Percentiles rank a stretch among this genome's conserved stretches.
These are phyloP conservation scores for Lithobius niger DNA, from an alignment of 1,140 invertebrate genomes.

Conservation along the genomic window DNA sequence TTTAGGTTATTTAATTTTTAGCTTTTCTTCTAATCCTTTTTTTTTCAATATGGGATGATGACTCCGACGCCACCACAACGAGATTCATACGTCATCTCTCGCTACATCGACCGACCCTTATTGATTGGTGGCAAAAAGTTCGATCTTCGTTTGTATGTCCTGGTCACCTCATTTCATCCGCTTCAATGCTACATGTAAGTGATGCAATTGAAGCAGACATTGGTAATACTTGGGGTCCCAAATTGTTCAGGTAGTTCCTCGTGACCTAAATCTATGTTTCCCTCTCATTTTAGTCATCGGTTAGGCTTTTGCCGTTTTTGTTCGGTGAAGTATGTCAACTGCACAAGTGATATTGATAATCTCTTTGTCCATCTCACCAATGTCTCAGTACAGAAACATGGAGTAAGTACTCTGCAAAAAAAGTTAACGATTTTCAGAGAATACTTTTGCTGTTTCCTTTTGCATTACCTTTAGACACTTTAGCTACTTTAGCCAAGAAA, in stretches of 20 bases:
- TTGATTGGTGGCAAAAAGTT: conserved; percentile 82
- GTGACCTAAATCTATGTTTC: background rate
- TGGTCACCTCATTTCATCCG: conserved; percentile 73
- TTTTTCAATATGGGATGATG: too few species aligned
- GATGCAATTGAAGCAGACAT: background rate
- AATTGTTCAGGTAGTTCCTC: background rate
- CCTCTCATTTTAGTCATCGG: conserved; percentile 26
- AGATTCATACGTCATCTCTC: conserved; percentile 81
- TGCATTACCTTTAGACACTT: too few species aligned
- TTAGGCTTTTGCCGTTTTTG: conserved; percentile 75
- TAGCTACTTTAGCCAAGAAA: too few species aligned
- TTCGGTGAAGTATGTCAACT: conserved; percentile 59
- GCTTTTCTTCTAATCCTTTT: too few species aligned
- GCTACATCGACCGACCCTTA: conserved; percentile 69
- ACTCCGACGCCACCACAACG: too few species aligned
- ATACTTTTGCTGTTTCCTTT: too few species aligned
- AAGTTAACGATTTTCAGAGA: too few species aligned
- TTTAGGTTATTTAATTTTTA: too few species aligned
- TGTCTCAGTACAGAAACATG: conserved; percentile 76
- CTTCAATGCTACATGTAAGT: conserved; percentile 57
- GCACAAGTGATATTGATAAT: conserved; percentile 59
- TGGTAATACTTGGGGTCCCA: conserved; percentile 30
- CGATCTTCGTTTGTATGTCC: conserved; percentile 66
- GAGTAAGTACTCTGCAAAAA: conserved; percentile 38
- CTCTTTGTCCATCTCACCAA: conserved; percentile 80